A percentile compares a stretch with the other conserved stretches of the same genome.
phyloP scores from a whole-genome alignment of 1,140 invertebrate species.

The Metaphire vulgaris region DNA sequence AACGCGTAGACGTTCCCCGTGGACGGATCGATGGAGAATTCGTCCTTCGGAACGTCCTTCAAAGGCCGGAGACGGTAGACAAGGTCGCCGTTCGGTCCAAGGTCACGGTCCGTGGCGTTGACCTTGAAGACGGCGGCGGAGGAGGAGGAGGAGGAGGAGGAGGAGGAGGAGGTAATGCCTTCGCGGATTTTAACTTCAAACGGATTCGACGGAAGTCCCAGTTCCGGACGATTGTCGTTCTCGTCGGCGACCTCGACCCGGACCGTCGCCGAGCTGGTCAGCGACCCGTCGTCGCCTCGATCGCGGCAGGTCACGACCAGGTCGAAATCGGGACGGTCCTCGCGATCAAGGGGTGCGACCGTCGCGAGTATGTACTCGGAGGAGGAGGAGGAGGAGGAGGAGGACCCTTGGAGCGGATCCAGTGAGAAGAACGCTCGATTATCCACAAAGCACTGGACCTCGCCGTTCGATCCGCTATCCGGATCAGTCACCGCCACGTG shows the following conservation, averaged over 20 bases:
- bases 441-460: slow-evolving; percentile 37
- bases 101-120: slow-evolving; percentile 39
- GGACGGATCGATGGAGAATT: background rate
- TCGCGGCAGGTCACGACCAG: slow-evolving; percentile 38
- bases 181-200: background rate
- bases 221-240: slow-evolving; percentile 27
- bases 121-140: slow-evolving; percentile 36
- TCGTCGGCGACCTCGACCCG: slow-evolving; percentile 21
- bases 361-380: slow-evolving; percentile 36
- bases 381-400: slow-evolving; percentile 29
- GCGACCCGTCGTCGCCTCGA: slow-evolving; percentile 34
- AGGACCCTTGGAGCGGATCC: slow-evolving; percentile 28
- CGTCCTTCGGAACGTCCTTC: background rate
- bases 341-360: slow-evolving; percentile 32
- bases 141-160: slow-evolving; percentile 14
- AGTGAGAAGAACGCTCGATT: slow-evolving; percentile 33
- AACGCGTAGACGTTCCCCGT: slow-evolving; percentile 4
- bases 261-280: slow-evolving; percentile 31
- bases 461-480: slow-evolving; percentile 41
- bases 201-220: slow-evolving; percentile 5
- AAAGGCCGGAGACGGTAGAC: slow-evolving; percentile 50
- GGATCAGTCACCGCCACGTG: slow-evolving; percentile 41
- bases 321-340: slow-evolving; percentile 26
- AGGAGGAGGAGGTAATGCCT: background rate
- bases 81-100: slow-evolving; percentile 34